Conservation (phyloP, 2,888 invertebrate species). For the Platycheirus albimanus region DNA sequence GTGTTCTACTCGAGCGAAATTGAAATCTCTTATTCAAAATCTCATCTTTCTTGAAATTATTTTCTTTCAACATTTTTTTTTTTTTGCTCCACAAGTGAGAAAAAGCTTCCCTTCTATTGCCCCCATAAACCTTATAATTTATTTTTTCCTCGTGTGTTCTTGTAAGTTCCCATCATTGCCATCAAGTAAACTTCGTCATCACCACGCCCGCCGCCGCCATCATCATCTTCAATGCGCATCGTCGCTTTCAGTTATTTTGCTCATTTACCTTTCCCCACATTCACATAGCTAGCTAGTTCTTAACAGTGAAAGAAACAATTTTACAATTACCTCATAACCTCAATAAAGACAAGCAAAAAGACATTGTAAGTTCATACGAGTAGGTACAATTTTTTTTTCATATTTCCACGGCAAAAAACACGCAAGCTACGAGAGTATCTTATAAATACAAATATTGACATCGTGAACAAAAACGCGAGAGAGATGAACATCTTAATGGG, state of each 20-base stretch:
- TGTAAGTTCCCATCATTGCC: not conserved
- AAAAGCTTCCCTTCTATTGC: not conserved
- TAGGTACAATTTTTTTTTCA: constrained; percentile 5
- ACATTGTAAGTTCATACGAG: constrained; percentile 33
- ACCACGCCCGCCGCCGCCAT: not conserved
- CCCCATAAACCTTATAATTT: not conserved
- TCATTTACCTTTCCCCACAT: constrained; percentile 6
- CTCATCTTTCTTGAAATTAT: too few relatives aligned
- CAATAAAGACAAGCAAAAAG: constrained; percentile 55
- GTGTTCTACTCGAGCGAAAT: too few relatives aligned
- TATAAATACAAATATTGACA: not conserved
- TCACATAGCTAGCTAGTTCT: too few relatives aligned
- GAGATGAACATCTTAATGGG: constrained; percentile 43
- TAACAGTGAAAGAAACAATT: constrained; percentile 31
- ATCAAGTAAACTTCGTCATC: not conserved
- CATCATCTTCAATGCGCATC: constrained; percentile 3
- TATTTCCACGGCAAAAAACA: constrained; percentile 9
- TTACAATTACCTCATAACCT: constrained; percentile 69
- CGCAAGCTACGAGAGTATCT: not conserved
- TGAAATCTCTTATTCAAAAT: too few relatives aligned
- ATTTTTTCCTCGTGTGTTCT: not conserved
- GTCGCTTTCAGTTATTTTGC: constrained; percentile 1
- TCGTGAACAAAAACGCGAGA: constrained; percentile 1
- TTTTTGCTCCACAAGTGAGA: not conserved
- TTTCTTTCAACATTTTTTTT: not conserved